Evolutionary conservation across 2,888 invertebrate species (phyloP).

Genomic region (Phengaris alcon): DNA sequence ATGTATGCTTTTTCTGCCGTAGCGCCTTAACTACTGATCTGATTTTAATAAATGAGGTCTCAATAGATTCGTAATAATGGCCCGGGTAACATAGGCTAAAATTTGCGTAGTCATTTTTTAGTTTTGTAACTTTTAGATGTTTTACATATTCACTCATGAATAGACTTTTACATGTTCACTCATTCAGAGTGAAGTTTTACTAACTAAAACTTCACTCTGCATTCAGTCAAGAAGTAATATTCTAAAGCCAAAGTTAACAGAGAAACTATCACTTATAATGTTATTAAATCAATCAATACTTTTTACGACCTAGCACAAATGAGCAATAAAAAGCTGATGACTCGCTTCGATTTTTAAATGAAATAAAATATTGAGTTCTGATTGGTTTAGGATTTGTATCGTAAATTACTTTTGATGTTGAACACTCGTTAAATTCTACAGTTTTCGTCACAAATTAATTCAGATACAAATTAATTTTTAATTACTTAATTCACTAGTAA

Average conservation of each 20-base stretch:
- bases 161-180: too few relatives aligned
- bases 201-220: too few relatives aligned
- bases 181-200: too few relatives aligned
- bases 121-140: too few relatives aligned
- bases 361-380: constrained; percentile 18
- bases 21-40: too few relatives aligned
- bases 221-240: background rate
- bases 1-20: too few relatives aligned
- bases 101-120: too few relatives aligned
- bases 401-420: constrained; percentile 5
- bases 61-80: too few relatives aligned
- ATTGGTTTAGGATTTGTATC: constrained; percentile 25
- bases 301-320: constrained; percentile 26
- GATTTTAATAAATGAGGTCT: too few relatives aligned
- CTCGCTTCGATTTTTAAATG: constrained; percentile 14
- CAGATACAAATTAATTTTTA: constrained; percentile 13
- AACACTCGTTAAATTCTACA: background rate
- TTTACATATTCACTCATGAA: too few relatives aligned
- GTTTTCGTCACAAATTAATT: constrained; percentile 3
- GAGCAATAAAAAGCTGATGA: constrained; percentile 22
- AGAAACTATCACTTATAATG: background rate
- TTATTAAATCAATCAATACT: constrained; percentile 28
- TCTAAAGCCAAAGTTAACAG: background rate
- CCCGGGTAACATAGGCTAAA: too few relatives aligned
- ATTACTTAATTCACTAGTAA: constrained; percentile 14